A percentile compares a stretch with the other conserved stretches of the same genome.
Conservation (phyloP, 2,113 vertebrate species). For the Rhagologus leucostigma region DNA sequence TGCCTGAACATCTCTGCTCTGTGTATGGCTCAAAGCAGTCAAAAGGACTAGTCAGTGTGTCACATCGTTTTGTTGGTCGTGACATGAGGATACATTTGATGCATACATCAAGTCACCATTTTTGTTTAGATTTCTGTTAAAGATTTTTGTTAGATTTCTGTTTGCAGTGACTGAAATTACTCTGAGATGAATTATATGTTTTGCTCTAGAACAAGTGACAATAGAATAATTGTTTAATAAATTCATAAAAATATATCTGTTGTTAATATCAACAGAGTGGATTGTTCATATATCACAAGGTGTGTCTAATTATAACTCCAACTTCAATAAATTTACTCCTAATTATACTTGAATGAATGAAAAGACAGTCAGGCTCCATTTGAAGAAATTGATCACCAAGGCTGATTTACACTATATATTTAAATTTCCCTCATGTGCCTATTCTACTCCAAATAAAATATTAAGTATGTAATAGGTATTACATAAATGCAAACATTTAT, state of each 20-base stretch:
- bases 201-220: neutral
- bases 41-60: neutral
- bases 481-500: neutral
- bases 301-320: neutral
- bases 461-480: neutral
- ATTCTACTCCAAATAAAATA: neutral
- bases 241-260: neutral
- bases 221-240: neutral
- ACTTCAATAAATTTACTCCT: neutral
- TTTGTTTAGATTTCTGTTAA: neutral
- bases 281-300: neutral
- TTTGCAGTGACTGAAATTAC: neutral
- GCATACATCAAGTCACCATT: neutral
- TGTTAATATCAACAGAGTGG: neutral
- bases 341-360: neutral
- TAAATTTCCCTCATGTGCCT: neutral
- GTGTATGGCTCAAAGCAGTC: neutral
- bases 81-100: neutral
- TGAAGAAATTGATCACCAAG: neutral
- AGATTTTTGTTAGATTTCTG: neutral
- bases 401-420: neutral
- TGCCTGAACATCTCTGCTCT: neutral
- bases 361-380: neutral
- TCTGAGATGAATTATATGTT: neutral
- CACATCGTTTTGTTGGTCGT: accelerated